Conservation (phyloP, 2,113 vertebrate species). For the Deroptyus accipitrinus region DNA sequence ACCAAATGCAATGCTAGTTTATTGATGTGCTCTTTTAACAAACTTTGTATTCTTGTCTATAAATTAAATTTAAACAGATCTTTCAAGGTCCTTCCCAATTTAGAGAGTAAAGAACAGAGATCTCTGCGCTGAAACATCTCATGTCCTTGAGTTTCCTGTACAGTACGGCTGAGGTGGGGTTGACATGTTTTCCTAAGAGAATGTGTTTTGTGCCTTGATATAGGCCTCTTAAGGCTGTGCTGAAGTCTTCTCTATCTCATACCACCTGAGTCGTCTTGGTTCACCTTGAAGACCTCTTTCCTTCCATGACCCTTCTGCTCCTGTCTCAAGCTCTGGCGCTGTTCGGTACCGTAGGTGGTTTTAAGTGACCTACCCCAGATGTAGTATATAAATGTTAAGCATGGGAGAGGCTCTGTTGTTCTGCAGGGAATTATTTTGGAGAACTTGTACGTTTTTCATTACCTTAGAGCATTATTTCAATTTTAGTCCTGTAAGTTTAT, state of each 20-base stretch:
- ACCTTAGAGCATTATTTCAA: not conserved
- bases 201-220: not conserved
- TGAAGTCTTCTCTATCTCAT: not conserved
- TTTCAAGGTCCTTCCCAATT: not conserved
- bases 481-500: not conserved
- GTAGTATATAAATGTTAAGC: not conserved
- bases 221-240: not conserved
- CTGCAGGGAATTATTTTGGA: not conserved
- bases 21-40: conserved; percentile 32
- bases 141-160: not conserved
- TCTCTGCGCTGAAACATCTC: not conserved
- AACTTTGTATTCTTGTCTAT: conserved; percentile 7
- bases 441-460: not conserved
- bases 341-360: not conserved
- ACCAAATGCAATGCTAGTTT: conserved; percentile 37
- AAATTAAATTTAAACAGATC: conserved; percentile 33
- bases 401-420: not conserved
- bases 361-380: not conserved
- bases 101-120: not conserved
- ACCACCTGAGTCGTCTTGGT: not conserved
- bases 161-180: not conserved
- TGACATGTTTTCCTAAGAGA: not conserved
- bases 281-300: not conserved
- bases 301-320: not conserved
- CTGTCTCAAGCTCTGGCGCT: not conserved